These are phyloP conservation scores for Maniola jurtina DNA, from an alignment of 1,140 invertebrate species.

Conservation along the genomic window DNA sequence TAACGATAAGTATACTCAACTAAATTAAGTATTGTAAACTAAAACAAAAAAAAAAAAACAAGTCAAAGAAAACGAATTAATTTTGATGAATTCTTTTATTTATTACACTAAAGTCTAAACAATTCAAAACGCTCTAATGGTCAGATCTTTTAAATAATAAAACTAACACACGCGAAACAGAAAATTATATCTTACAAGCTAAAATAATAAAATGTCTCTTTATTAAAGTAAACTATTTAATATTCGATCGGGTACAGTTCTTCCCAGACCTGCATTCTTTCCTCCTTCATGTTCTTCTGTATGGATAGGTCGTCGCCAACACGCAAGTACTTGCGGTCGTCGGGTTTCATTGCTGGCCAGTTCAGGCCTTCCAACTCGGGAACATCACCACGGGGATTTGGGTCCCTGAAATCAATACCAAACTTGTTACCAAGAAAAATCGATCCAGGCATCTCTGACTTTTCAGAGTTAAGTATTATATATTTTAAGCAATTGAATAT, in stretches of 20 bases:
- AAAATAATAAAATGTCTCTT: not conserved
- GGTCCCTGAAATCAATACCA: slow-evolving; percentile 41
- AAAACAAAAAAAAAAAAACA: too few species aligned
- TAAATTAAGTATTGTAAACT: too few species aligned
- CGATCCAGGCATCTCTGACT: too few species aligned
- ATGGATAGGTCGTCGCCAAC: slow-evolving; percentile 37
- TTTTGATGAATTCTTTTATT: too few species aligned
- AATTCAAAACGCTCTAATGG: too few species aligned
- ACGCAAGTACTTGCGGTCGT: slow-evolving; percentile 41
- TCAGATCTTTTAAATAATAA: too few species aligned
- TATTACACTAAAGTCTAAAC: too few species aligned
- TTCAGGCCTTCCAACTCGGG: slow-evolving; percentile 33
- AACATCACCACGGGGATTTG: slow-evolving; percentile 38
- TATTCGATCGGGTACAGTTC: slow-evolving; percentile 48
- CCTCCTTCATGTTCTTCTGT: slow-evolving; percentile 43
- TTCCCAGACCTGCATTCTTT: slow-evolving; percentile 51
- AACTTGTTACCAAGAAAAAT: not conserved
- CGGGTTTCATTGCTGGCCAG: slow-evolving; percentile 46
- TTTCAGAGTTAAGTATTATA: too few species aligned
- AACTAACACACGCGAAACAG: too few species aligned
- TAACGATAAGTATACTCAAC: too few species aligned
- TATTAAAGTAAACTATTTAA: slow-evolving; percentile 6
- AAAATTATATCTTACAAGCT: not conserved
- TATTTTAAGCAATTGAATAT: too few species aligned
- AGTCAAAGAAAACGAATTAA: too few species aligned